Evolutionary conservation across 2,113 vertebrate species (phyloP).

Genomic region (Centropristis striata): DNA sequence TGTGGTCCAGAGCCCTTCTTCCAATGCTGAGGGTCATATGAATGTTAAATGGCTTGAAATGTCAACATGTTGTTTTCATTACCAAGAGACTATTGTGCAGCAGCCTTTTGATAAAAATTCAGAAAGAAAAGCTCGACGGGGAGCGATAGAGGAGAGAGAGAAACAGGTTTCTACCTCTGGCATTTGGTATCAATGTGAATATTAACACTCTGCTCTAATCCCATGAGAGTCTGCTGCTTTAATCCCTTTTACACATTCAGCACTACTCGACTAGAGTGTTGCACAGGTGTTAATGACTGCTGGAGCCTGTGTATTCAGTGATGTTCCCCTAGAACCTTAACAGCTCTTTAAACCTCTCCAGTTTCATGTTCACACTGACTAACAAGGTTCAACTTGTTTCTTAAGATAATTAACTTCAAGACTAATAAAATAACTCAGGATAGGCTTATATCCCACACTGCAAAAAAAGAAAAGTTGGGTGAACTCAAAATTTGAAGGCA

Average conservation of each 20-base stretch:
- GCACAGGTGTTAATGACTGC: constrained; percentile 27
- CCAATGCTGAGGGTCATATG: constrained; percentile 58
- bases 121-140: constrained; percentile 16
- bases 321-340: not conserved
- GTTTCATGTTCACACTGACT: not conserved
- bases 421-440: no score
- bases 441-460: no score
- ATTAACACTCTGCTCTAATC: constrained; percentile 26
- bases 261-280: constrained; percentile 7
- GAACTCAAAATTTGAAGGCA: no score
- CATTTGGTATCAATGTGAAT: constrained; percentile 20
- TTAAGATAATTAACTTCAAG: no score
- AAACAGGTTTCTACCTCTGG: constrained; percentile 3
- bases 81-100: constrained; percentile 32
- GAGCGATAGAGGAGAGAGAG: constrained; percentile 12
- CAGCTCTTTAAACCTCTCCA: not conserved
- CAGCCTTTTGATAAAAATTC: not conserved
- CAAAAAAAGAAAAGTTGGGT: no score
- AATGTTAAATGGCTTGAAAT: constrained; percentile 71
- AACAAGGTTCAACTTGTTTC: not conserved
- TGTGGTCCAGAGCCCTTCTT: constrained; percentile 38
- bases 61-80: constrained; percentile 65
- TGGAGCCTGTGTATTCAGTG: not conserved
- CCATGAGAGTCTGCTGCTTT: not conserved
- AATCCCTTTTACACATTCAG: constrained; percentile 24